Conservation (phyloP, 2,113 vertebrate species). For the Phrynosoma blainvillii region DNA sequence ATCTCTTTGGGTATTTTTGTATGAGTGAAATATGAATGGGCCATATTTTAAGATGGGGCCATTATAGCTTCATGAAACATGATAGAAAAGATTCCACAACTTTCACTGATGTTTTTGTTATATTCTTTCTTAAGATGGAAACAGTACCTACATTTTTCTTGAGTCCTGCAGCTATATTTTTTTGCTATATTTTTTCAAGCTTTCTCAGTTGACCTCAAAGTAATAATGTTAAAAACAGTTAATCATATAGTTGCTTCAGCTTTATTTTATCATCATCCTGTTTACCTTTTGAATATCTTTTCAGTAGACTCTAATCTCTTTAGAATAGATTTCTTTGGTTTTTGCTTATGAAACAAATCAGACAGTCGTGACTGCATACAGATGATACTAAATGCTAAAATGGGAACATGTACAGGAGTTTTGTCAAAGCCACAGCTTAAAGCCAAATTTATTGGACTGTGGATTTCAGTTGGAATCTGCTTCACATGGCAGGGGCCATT, state of each 20-base stretch:
- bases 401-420: background rate
- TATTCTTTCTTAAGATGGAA: background rate
- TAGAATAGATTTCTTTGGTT: background rate
- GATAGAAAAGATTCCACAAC: background rate
- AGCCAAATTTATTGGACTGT: background rate
- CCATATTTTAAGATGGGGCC: background rate
- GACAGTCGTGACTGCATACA: background rate
- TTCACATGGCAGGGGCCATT: background rate
- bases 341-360: background rate
- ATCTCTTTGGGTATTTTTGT: background rate
- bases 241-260: background rate
- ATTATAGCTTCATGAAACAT: background rate
- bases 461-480: background rate
- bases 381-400: background rate
- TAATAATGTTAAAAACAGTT: background rate
- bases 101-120: background rate
- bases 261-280: background rate
- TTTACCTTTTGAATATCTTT: constrained; percentile 9
- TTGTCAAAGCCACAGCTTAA: background rate
- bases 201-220: background rate
- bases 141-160: background rate
- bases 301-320: background rate
- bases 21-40: background rate
- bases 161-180: background rate
- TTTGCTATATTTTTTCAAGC: background rate